Conservation (phyloP, 1,140 invertebrate species). For the Gryllus bimaculatus region DNA sequence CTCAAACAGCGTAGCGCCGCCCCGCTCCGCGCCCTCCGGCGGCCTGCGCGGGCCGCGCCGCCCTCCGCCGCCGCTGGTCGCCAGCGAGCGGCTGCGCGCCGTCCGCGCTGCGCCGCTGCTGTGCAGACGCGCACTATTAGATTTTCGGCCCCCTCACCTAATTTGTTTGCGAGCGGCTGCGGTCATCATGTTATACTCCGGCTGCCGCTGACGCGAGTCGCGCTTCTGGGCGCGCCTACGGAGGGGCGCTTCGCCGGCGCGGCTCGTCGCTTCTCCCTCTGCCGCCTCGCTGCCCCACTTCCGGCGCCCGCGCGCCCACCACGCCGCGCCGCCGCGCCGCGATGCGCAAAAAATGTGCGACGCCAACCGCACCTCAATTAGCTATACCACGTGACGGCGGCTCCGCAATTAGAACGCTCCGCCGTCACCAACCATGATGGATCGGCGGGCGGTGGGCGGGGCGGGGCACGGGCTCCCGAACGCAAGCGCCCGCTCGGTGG, state of each 20-base stretch:
- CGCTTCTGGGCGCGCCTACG: neutral
- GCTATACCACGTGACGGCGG: constrained; percentile 47
- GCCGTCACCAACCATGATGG: constrained; percentile 49
- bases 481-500: neutral
- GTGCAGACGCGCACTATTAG: constrained; percentile 27
- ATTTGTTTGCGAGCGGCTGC: neutral
- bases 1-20: too few relatives aligned
- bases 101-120: constrained; percentile 25
- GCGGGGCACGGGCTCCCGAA: neutral
- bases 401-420: constrained; percentile 40
- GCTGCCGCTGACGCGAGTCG: neutral
- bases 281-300: constrained; percentile 31
- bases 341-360: constrained; percentile 24
- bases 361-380: constrained; percentile 46
- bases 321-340: constrained; percentile 35
- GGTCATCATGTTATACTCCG: neutral
- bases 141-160: neutral
- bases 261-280: neutral
- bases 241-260: neutral
- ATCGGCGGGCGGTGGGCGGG: constrained; percentile 39
- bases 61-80: neutral
- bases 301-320: constrained; percentile 48
- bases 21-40: constrained; percentile 30
- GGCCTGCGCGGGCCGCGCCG: too few relatives aligned
- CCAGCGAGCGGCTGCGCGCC: constrained; percentile 10